Percentiles rank a stretch among this genome's conserved stretches.
phyloP scores from a whole-genome alignment of 2,888 invertebrate genomes.

The Enoplolaimus lenunculus region DNA sequence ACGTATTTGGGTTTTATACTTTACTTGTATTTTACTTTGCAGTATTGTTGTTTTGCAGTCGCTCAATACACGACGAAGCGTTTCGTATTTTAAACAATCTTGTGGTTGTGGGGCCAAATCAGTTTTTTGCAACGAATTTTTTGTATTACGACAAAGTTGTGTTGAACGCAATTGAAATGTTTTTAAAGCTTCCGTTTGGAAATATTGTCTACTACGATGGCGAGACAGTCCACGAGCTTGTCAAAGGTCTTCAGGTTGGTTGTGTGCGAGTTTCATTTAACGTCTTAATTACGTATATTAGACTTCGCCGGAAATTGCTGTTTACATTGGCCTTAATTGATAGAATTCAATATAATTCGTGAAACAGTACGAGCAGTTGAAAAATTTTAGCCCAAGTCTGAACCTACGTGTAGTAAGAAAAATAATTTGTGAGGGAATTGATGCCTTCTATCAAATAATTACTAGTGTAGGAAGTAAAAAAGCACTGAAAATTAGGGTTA shows the following conservation, averaged over 20 bases:
- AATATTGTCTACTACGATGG: conserved; percentile 15
- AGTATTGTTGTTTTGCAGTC: neutral
- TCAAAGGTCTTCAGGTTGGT: neutral
- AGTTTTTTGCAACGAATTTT: conserved; percentile 16
- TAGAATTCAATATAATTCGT: too few relatives aligned
- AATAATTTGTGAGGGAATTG: too few relatives aligned
- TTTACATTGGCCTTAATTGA: too few relatives aligned
- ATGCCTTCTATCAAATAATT: too few relatives aligned
- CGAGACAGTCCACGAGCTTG: neutral
- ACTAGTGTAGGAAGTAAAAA: too few relatives aligned
- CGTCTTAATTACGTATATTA: too few relatives aligned
- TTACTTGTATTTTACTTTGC: neutral
- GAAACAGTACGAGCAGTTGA: too few relatives aligned
- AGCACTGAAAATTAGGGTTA: too few relatives aligned
- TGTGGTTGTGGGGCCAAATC: neutral
- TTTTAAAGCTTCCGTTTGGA: conserved; percentile 16
- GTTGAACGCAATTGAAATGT: neutral
- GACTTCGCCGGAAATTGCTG: too few relatives aligned
- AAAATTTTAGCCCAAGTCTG: too few relatives aligned
- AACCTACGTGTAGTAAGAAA: too few relatives aligned
- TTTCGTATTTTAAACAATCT: conserved; percentile 13
- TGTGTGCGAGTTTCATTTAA: too few relatives aligned
- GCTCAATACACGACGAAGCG: neutral
- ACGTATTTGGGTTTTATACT: neutral
- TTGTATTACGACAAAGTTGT: neutral